Percentiles rank a stretch among this genome's conserved stretches.
These are phyloP conservation scores for Fratercula arctica DNA, from an alignment of 2,797 vertebrate species.

Conservation along the genomic window DNA sequence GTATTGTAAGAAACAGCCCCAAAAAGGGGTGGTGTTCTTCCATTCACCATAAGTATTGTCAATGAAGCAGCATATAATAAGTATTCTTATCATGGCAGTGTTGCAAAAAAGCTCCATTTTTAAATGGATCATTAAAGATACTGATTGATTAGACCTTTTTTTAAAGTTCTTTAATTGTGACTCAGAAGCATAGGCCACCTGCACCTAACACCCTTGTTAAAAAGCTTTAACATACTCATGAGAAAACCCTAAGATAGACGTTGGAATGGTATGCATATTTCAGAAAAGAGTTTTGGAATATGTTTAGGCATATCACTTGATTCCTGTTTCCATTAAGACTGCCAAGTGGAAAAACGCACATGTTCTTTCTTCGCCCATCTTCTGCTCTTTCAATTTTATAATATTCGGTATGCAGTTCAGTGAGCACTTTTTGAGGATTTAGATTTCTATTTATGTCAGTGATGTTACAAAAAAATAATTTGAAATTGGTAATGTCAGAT, in stretches of 20 bases:
- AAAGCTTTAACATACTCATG: background rate
- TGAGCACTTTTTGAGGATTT: background rate
- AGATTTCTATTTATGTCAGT: background rate
- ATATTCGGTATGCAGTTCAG: background rate
- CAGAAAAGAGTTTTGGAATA: background rate
- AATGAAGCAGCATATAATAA: background rate
- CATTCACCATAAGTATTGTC: fast-evolving
- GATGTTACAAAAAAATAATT: background rate
- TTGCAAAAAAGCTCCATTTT: background rate
- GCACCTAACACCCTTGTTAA: background rate
- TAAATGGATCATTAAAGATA: background rate
- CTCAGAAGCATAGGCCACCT: background rate
- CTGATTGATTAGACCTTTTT: background rate
- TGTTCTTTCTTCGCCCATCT: background rate
- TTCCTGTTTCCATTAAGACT: background rate
- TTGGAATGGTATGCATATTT: background rate
- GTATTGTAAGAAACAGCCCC: background rate
- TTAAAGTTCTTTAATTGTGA: background rate
- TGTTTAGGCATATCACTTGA: background rate
- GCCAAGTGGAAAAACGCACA: background rate
- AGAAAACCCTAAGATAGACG: fast-evolving
- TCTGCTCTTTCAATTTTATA: background rate
- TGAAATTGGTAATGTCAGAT: background rate
- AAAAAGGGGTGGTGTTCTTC: background rate
- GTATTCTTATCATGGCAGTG: too few species aligned